These are phyloP conservation scores for Imbricaverruca yamaguchii DNA, from an alignment of 2,888 invertebrate genomes.

Conservation along the genomic window DNA sequence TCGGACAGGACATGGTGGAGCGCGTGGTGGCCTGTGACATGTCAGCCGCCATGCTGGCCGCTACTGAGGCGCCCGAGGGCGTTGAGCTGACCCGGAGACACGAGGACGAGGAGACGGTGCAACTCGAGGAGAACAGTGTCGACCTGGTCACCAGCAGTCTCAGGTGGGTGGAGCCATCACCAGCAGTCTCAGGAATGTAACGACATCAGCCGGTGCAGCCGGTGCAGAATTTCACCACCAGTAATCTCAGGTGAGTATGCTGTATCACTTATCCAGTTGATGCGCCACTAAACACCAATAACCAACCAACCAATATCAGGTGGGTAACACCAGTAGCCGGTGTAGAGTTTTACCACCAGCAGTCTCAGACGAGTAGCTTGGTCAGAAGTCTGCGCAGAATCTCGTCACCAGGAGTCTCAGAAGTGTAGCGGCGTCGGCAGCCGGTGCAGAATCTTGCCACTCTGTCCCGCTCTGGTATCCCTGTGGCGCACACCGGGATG, in stretches of 20 bases:
- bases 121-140: conserved; percentile 65
- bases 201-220: background rate
- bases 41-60: conserved; percentile 63
- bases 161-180: conserved; percentile 39
- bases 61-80: conserved; percentile 56
- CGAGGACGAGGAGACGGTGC: conserved; percentile 69
- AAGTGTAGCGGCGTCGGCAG: too few relatives aligned
- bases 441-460: too few relatives aligned
- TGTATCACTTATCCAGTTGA: too few relatives aligned
- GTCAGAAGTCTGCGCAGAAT: too few relatives aligned
- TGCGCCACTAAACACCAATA: too few relatives aligned
- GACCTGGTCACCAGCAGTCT: conserved; percentile 80
- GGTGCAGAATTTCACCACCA: background rate
- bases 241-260: conserved; percentile 10
- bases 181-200: background rate
- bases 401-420: too few relatives aligned
- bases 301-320: too few relatives aligned
- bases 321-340: too few relatives aligned
- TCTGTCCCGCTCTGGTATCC: too few relatives aligned
- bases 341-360: too few relatives aligned
- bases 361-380: too few relatives aligned
- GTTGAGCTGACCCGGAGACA: conserved; percentile 33
- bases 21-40: conserved; percentile 31
- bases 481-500: too few relatives aligned
- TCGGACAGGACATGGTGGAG: conserved; percentile 29